A percentile compares a stretch with the other conserved stretches of the same genome.
Conservation (phyloP, 92 coral and sea anemone species). For the Umimayanthus kanabou region DNA sequence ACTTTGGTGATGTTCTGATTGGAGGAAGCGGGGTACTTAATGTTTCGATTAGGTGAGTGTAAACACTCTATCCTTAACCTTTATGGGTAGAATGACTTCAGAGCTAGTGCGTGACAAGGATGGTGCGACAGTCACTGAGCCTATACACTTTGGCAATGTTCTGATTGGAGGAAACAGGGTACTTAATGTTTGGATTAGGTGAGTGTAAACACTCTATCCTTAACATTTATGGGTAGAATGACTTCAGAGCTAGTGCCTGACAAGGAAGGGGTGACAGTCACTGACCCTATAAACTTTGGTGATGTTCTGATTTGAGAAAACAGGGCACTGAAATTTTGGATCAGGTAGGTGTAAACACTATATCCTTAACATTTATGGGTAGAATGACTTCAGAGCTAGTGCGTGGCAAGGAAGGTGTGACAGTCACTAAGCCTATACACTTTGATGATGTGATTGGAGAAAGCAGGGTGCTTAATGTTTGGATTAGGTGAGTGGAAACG, state of each 20-base stretch:
- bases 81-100: constrained; percentile 80
- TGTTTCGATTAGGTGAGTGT: constrained; percentile 64
- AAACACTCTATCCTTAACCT: constrained; percentile 11
- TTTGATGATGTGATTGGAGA: constrained; percentile 37
- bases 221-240: constrained; percentile 73
- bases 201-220: not conserved
- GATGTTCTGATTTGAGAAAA: constrained; percentile 72
- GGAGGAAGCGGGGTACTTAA: constrained; percentile 57
- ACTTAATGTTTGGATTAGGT: constrained; percentile 65
- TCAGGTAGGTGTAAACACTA: constrained; percentile 58
- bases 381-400: constrained; percentile 74
- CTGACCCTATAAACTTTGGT: constrained; percentile 76
- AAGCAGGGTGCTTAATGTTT: no score
- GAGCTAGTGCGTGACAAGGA: constrained; percentile 80
- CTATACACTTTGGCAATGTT: constrained; percentile 78
- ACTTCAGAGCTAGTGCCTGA: constrained; percentile 79
- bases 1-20: constrained; percentile 74
- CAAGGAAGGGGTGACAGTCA: constrained; percentile 72
- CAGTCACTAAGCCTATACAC: constrained; percentile 63
- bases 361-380: constrained; percentile 61
- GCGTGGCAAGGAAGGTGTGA: constrained; percentile 73
- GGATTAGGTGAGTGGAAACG: no score
- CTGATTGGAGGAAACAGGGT: constrained; percentile 60
- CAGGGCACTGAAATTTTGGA: constrained; percentile 47
- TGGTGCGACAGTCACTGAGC: constrained; percentile 63